A percentile compares a stretch with the other conserved stretches of the same genome.
These are phyloP conservation scores for Acanthosepion esculentum DNA, from an alignment of 2,888 invertebrate genomes.

Conservation along the genomic window DNA sequence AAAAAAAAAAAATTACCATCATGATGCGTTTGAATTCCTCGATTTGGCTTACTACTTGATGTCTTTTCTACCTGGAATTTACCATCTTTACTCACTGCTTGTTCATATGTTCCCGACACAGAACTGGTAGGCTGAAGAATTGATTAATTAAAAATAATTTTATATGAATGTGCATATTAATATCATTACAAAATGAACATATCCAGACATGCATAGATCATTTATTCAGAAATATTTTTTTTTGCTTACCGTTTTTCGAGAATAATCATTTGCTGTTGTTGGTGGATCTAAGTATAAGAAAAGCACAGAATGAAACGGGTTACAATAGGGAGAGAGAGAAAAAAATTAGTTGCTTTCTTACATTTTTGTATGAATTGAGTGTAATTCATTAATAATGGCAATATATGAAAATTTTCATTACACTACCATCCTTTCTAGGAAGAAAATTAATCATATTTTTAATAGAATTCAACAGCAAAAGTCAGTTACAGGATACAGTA, in stretches of 20 bases:
- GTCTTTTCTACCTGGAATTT: conserved; percentile 69
- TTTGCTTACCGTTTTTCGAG: conserved; percentile 51
- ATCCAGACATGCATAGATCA: not conserved
- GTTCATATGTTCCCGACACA: conserved; percentile 64
- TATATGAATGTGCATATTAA: not conserved
- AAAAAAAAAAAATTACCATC: conserved; percentile 81
- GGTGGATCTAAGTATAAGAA: conserved; percentile 50
- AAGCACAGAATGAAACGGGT: not conserved
- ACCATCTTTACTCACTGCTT: conserved; percentile 68
- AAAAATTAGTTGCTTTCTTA: not conserved
- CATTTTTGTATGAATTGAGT: not conserved
- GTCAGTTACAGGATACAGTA: no score
- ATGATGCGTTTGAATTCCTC: conserved; percentile 94
- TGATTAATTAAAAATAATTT: not conserved
- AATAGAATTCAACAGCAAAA: no score
- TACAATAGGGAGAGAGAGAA: not conserved
- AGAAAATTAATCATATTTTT: no score
- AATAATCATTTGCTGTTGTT: conserved; percentile 50
- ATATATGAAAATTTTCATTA: not conserved
- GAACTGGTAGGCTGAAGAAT: conserved; percentile 62
- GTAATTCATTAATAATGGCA: not conserved
- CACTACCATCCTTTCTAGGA: not conserved
- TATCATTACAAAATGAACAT: not conserved
- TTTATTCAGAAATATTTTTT: not conserved
- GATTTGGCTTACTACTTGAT: conserved; percentile 71